A percentile compares a stretch with the other conserved stretches of the same genome.
These are phyloP conservation scores for Ophion slaviceki DNA, from an alignment of 2,888 invertebrate species.

Conservation along the genomic window DNA sequence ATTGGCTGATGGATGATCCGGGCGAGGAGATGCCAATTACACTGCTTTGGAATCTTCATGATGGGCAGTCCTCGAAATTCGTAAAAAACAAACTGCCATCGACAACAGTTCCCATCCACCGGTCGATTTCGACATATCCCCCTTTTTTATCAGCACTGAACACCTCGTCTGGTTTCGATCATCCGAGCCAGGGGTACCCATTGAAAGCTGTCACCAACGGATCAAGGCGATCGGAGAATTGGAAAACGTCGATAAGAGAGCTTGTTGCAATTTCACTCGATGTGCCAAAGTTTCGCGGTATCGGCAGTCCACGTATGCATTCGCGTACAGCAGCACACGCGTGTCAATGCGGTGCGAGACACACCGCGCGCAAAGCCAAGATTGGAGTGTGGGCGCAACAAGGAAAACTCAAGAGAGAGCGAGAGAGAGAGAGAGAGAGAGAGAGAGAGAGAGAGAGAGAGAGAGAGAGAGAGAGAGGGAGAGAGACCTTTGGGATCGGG, in stretches of 20 bases:
- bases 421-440: slow-evolving; percentile 51
- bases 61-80: background rate
- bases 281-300: slow-evolving; percentile 61
- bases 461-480: slow-evolving; percentile 30
- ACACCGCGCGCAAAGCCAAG: background rate
- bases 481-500: slow-evolving; percentile 61
- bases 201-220: slow-evolving; percentile 63
- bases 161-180: slow-evolving; percentile 47
- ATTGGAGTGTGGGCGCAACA: background rate
- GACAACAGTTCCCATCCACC: slow-evolving; percentile 51
- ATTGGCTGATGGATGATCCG: background rate
- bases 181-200: slow-evolving; percentile 29
- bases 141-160: slow-evolving; percentile 61
- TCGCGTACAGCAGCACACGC: background rate
- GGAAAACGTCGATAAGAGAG: slow-evolving; percentile 50
- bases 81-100: background rate
- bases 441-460: slow-evolving; percentile 28
- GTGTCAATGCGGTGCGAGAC: background rate
- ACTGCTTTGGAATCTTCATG: background rate
- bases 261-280: slow-evolving; percentile 45
- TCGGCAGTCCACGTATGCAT: slow-evolving; percentile 39
- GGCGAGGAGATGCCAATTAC: background rate
- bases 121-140: slow-evolving; percentile 54
- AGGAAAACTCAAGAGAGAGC: background rate
- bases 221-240: slow-evolving; percentile 55